phyloP scores from a whole-genome alignment of 2,888 invertebrate genomes.

The Lasioglossum malachurum region DNA sequence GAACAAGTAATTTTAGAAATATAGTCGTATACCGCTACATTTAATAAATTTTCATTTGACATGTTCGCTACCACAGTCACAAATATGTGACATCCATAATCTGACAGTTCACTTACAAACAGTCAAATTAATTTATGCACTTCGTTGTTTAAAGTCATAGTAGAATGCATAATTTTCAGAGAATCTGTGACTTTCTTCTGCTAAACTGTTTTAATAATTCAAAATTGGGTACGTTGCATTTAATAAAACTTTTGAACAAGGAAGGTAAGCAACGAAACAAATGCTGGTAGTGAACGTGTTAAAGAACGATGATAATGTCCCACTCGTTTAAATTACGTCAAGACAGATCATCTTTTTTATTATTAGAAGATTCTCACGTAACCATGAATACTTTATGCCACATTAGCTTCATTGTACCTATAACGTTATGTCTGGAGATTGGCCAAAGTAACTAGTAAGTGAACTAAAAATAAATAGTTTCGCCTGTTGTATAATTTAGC shows the following conservation, averaged over 20 bases:
- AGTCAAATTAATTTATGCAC: no score
- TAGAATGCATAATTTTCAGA: no score
- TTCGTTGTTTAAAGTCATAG: no score
- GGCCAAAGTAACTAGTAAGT: conserved; percentile 40
- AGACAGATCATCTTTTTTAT: background rate
- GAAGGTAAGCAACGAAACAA: no score
- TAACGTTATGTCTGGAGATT: conserved; percentile 26
- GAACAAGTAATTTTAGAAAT: background rate
- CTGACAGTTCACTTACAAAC: no score
- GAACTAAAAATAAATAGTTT: conserved; percentile 59
- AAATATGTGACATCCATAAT: no score
- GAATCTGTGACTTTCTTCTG: no score
- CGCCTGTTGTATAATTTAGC: conserved; percentile 47
- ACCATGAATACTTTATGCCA: background rate
- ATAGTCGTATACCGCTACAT: background rate
- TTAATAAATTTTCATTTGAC: background rate
- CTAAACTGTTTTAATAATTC: no score
- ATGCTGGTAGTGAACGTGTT: no score
- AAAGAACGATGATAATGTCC: background rate
- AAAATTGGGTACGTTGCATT: no score
- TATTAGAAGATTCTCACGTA: background rate
- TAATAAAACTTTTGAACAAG: no score
- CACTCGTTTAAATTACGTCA: background rate
- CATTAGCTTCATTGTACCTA: background rate
- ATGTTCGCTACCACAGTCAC: no score